Percentiles rank a stretch among this genome's conserved stretches.
Conservation (phyloP, 2,797 vertebrate species). For the Harpagifer antarcticus region DNA sequence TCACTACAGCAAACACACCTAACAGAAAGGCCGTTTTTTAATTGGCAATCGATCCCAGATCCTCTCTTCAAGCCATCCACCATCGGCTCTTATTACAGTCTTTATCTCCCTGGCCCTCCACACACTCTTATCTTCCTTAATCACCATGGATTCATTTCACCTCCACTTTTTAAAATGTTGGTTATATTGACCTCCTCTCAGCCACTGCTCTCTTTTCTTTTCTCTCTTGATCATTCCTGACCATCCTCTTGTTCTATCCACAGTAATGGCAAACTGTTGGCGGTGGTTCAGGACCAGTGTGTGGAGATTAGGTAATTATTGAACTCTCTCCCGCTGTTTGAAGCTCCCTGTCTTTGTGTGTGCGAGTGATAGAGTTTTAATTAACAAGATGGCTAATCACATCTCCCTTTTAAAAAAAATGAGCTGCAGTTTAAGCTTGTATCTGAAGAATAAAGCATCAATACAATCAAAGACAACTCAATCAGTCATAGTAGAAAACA, state of each 20-base stretch:
- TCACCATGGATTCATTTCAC: constrained; percentile 15
- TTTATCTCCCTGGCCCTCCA: constrained; percentile 7
- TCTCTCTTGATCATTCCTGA: constrained; percentile 32
- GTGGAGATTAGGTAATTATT: constrained; percentile 97
- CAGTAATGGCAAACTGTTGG: constrained; percentile 97
- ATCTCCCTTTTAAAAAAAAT: not conserved
- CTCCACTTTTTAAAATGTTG: not conserved
- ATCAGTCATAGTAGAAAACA: constrained; percentile 10
- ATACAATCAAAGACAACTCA: constrained; percentile 15
- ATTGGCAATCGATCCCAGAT: constrained; percentile 74
- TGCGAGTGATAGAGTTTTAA: constrained; percentile 51
- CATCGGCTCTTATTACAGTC: constrained; percentile 1
- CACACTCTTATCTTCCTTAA: constrained; percentile 11
- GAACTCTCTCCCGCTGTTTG: constrained; percentile 71
- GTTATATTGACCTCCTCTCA: not conserved
- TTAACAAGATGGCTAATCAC: constrained; percentile 65
- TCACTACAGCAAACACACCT: constrained; percentile 53
- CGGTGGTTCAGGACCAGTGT: constrained; percentile 96
- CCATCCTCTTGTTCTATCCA: constrained; percentile 55
- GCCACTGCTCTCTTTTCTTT: constrained; percentile 2
- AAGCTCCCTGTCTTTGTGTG: constrained; percentile 24
- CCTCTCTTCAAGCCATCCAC: constrained; percentile 22
- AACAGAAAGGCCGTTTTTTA: constrained; percentile 59
- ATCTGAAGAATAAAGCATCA: constrained; percentile 13
- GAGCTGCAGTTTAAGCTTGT: constrained; percentile 19